Base-by-base conservation (phyloP, 2,888 invertebrate genomes). In the Oligia fasciuncula region DNA sequence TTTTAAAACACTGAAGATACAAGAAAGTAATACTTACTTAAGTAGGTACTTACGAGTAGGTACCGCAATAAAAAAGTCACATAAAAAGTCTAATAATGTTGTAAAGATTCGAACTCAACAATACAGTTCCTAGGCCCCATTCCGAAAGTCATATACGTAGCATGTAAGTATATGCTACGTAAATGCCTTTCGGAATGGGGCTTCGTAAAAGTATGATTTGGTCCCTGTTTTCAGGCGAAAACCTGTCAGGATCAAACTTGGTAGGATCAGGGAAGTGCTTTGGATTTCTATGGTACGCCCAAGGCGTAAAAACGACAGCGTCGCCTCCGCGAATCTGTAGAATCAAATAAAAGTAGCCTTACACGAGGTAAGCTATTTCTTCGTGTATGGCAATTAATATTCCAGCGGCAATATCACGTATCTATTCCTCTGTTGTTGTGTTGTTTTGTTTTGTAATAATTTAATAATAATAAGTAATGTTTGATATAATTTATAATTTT, bases 101-200 rank as follows among this genome's bases (percentile, higher is more conserved):
- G 14, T 8, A 29, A 43, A 65, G 17, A 35, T 2, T 63, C 29
- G 14, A 9, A 79, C 90, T 91, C 81, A 94, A 94, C 94, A n/a
- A 94, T 93, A 81, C 94, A 94, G 81, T 93, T 94, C 76, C 94
- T 90, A 2, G 94, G 94, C 2, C 94, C 94, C 57, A 88, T n/a
- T 43, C 94, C 94, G 73, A 94, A 94, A 11, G 94, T 94, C 67
- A 92, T 80, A 73, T 93, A 95, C 0, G 93, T 85, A 54, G 5
- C 35, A 35, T 35, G 3, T 35, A 35, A 2, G 35, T 35, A 35
- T 29, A 29, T 29, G 29, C 29, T 29, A 29, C 29, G 29, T 29
- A 29, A 29, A 29, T 29, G 29, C 29, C 29, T 29, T 29, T 29
- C 29, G 29, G 29, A 29, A 29, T 29, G 29, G 29, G 29, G 29